Base-by-base conservation (phyloP, 1,140 invertebrate genomes). In the Zaprionus davidi region DNA sequence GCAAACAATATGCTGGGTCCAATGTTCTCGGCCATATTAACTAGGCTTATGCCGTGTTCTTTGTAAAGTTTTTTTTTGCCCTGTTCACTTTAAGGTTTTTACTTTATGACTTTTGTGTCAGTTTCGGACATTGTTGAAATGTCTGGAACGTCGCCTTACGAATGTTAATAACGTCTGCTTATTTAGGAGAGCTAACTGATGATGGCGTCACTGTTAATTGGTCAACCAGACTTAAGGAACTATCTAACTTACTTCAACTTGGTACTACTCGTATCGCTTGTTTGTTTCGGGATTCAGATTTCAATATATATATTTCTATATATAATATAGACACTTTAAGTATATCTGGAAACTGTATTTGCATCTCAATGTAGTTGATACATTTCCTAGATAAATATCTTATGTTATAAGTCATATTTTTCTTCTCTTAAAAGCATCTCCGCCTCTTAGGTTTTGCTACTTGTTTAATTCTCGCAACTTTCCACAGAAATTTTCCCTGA, bases 121-220 rank as follows among this genome's bases (percentile, higher is more conserved):
- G 57, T 28, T 28, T 70, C 11, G 24, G 20, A 38, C 57, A 69
- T 69, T 51, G 28, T 34, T 24, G 12, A 59, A 68, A 36, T 68
- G 56, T 15, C 28, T 49, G 13, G 13, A 64, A 36, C 11, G 31
- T 12, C 36, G 15, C 6, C 9, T 13, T n/a, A 13, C 26, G 9
- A 34, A 53, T n/a, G 31, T 15, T 53, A 51, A 65, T 55, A 13
- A 65, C 38, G n/a, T 38, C 22, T 38, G 13, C 17, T 20, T 24
- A 20, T 17, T 55, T 12, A 34, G 6, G 24, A 20, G 11, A 20
- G 3, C 20, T 22, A 5, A 51, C 20, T 12, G 20, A 3, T 11
- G n/a, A n/a, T n/a, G n/a, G n/a, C 3, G n/a, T 6, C n/a, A 46
- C 41, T 46, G 31, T 46, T 46, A 11, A 11, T 46, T 46, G n/a